Percentiles rank a stretch among this genome's conserved stretches.
These are phyloP conservation scores for Enteromius unitaeniatus DNA, from an alignment of 2,797 vertebrate species.

Conservation along the genomic window DNA sequence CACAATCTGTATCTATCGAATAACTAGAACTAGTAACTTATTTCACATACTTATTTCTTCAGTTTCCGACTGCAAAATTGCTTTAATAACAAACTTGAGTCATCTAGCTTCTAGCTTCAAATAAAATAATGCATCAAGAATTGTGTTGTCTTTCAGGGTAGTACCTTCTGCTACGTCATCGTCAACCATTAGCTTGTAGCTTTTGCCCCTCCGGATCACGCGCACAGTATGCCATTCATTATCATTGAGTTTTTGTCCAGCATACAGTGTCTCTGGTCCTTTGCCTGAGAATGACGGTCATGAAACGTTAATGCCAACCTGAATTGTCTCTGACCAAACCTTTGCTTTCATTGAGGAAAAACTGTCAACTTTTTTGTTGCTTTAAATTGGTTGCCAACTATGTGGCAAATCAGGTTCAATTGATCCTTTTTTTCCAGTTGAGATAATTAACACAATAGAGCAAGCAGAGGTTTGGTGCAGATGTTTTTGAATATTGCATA, in stretches of 20 bases:
- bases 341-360: conserved; percentile 68
- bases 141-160: conserved; percentile 57
- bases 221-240: conserved; percentile 99
- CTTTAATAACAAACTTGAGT: not conserved
- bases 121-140: not conserved
- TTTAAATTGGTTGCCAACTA: not conserved
- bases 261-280: conserved; percentile 98
- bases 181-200: conserved; percentile 96
- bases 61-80: not conserved
- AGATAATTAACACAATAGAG: conserved; percentile 20
- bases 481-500: conserved; percentile 27
- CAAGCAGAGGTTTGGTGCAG: conserved; percentile 65
- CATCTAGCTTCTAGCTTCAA: conserved; percentile 9
- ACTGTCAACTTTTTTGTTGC: not conserved
- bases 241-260: conserved; percentile 99
- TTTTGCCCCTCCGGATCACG: conserved; percentile 96
- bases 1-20: not conserved
- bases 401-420: not conserved
- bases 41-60: not conserved
- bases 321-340: conserved; percentile 73
- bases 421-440: not conserved
- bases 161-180: conserved; percentile 98
- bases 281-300: conserved; percentile 91
- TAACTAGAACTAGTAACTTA: not conserved
- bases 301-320: conserved; percentile 83